Evolutionary conservation across 2,113 vertebrate species (phyloP).

Genomic region (Corythoichthys intestinalis): DNA sequence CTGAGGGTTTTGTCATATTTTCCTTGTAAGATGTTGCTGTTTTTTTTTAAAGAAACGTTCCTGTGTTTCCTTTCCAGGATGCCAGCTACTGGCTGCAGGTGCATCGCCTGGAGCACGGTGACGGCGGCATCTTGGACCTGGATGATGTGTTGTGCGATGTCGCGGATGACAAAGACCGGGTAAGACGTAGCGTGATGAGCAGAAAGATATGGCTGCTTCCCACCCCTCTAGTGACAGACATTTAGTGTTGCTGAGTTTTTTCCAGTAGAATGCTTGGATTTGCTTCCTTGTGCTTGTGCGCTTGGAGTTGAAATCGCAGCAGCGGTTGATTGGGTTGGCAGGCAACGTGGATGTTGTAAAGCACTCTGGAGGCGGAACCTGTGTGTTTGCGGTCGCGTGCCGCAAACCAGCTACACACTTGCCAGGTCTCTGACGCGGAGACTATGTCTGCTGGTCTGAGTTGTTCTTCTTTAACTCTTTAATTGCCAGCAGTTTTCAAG

Average conservation of each 20-base stretch:
- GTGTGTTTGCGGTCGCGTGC: conserved; percentile 4
- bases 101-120: conserved; percentile 87
- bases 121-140: conserved; percentile 90
- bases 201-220: neutral
- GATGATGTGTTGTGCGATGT: conserved; percentile 93
- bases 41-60: neutral
- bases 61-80: conserved; percentile 70
- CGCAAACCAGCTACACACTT: neutral
- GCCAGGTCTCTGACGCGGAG: neutral
- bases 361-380: neutral
- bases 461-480: neutral
- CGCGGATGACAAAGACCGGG: conserved; percentile 92
- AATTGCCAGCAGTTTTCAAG: neutral
- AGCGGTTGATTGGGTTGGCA: conserved; percentile 2
- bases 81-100: conserved; percentile 93
- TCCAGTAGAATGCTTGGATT: neutral
- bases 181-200: conserved; percentile 70
- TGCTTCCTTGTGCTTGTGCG: neutral
- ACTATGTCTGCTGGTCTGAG: neutral
- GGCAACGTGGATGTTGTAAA: neutral
- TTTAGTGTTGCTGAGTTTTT: neutral
- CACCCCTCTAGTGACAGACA: neutral
- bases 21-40: neutral
- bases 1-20: neutral
- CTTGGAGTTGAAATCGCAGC: neutral